Conservation (phyloP, 2,113 vertebrate genomes). For the Megaceryle maxima region DNA sequence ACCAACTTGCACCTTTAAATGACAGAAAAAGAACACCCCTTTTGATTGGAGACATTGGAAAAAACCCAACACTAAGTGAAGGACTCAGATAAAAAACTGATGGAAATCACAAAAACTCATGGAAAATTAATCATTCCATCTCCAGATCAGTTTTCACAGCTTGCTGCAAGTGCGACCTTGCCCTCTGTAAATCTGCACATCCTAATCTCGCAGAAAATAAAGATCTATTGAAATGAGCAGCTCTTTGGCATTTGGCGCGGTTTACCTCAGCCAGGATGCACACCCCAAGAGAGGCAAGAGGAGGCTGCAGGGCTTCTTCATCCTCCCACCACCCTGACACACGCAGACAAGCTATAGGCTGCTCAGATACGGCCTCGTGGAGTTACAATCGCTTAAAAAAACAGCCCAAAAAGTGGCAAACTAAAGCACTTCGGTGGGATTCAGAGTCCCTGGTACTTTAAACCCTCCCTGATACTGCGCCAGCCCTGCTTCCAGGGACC, state of each 20-base stretch:
- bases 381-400: neutral
- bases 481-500: neutral
- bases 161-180: neutral
- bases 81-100: neutral
- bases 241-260: neutral
- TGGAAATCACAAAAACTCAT: neutral
- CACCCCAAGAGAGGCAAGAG: neutral
- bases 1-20: neutral
- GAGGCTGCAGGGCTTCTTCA: neutral
- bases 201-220: neutral
- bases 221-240: fast-evolving
- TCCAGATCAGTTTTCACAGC: neutral
- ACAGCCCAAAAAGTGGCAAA: neutral
- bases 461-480: fast-evolving
- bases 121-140: neutral
- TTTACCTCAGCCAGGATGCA: neutral
- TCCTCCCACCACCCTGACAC: neutral
- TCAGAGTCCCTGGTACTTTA: neutral
- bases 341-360: neutral
- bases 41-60: neutral
- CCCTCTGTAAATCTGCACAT: neutral
- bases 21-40: neutral
- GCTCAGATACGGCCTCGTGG: neutral
- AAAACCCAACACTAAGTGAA: neutral
- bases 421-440: neutral